Evolutionary conservation across 2,888 invertebrate genomes (phyloP), one percentile per base, ranked within the genome.

Genomic region (Heteromurus nitidus): DNA sequence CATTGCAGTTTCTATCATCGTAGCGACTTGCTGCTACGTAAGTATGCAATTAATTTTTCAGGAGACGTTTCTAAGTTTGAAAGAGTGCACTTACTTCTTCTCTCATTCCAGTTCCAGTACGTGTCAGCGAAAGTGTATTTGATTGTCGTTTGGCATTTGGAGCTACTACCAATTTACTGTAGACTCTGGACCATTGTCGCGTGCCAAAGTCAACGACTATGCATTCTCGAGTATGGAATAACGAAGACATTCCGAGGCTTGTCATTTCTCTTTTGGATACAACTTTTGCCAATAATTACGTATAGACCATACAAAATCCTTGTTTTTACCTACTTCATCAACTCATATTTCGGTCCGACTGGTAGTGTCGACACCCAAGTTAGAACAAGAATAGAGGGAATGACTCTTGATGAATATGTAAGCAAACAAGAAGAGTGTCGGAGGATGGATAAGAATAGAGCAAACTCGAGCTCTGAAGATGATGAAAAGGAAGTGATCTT

Each of bases 211-310:
- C 65, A 58, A n/a, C n/a, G 70, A 26, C 53, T 80, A 11, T 80
- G 80, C 16, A 80, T 80, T 31, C 58, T 80, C n/a, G 42, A 80
- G 31, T 80, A 73, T 22, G 79, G 79, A 0, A 7, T 70, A 26
- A 28, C 42, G 0, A 30, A 20, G 7, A 31, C 3, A 0, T 62
- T 58, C 18, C 13, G 31, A 22, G 65, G 55, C 0, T 13, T 65
- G 13, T 22, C 36, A 1, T 20, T 64, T 16, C n/a, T 42, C 1
- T 64, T 42, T 24, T 55, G 55, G 55, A 11, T 69, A 18, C 50
- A 69, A 28, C 28, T 80, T n/a, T 0, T 79, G 9, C 80, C 80
- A 3, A 7, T 80, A 26, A 22, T 72, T 0, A 1, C 58, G n/a
- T 67, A 72, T 55, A 22, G 80, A 20, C 47, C 42, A 16, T 80